These are phyloP conservation scores for Beris chalybata DNA, from an alignment of 2,888 invertebrate species.

Conservation along the genomic window DNA sequence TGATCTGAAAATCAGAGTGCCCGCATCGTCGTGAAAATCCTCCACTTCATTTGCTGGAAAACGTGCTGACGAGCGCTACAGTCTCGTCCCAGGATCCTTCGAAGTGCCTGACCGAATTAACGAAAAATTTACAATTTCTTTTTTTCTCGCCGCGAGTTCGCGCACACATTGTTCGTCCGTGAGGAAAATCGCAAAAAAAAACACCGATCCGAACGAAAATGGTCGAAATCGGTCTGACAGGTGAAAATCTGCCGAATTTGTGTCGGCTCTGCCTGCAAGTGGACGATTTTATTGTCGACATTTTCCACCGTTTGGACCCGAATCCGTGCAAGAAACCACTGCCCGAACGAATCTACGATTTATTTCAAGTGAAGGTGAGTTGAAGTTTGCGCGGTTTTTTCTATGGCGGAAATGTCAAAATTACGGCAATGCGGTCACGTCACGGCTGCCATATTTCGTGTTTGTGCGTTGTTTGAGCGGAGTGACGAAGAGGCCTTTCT, in stretches of 20 bases:
- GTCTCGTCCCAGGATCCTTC: too few relatives aligned
- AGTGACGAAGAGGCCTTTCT: too few relatives aligned
- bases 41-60: not conserved
- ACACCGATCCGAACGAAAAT: conserved; percentile 5
- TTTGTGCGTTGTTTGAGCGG: not conserved
- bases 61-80: too few relatives aligned
- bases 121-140: too few relatives aligned
- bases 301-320: conserved; percentile 63
- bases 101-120: too few relatives aligned
- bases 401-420: too few relatives aligned
- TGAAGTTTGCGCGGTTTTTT: too few relatives aligned
- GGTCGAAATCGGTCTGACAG: conserved; percentile 29
- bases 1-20: conserved; percentile 2
- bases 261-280: conserved; percentile 69
- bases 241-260: conserved; percentile 36
- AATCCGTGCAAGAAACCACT: conserved; percentile 58
- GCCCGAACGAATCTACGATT: conserved; percentile 61
- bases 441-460: not conserved
- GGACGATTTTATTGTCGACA: conserved; percentile 65
- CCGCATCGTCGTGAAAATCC: not conserved
- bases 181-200: not conserved
- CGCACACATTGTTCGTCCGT: too few relatives aligned
- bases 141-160: not conserved
- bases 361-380: conserved; percentile 61
- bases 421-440: conserved; percentile 8